Evolutionary conservation across 1,140 invertebrate genomes (phyloP).

Genomic region (Lasioglossum baleicum): DNA sequence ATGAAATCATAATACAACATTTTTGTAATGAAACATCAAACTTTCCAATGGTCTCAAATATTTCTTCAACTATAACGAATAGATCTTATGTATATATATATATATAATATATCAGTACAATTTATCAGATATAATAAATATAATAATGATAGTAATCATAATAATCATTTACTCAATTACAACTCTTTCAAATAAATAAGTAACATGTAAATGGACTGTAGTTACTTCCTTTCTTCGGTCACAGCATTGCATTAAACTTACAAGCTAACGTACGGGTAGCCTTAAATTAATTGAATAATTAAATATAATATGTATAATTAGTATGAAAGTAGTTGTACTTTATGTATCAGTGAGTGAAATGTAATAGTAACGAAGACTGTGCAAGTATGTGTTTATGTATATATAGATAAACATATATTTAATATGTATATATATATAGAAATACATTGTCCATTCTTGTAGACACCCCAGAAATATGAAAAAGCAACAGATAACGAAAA

Average conservation of each 20-base stretch:
- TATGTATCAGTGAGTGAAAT: slow-evolving; percentile 64
- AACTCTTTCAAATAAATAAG: slow-evolving; percentile 47
- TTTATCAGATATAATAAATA: slow-evolving; percentile 55
- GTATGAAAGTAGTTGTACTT: slow-evolving; percentile 76
- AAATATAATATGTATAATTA: slow-evolving; percentile 71
- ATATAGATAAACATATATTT: slow-evolving; percentile 49
- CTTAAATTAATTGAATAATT: slow-evolving; percentile 65
- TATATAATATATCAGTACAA: slow-evolving; percentile 54
- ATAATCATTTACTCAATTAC: slow-evolving; percentile 53
- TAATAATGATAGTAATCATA: slow-evolving; percentile 13
- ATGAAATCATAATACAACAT: slow-evolving; percentile 55
- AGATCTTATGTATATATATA: slow-evolving; percentile 29
- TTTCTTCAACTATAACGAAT: slow-evolving; percentile 57
- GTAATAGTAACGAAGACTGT: slow-evolving; percentile 62
- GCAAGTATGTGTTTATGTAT: slow-evolving; percentile 52
- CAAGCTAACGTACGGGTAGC: slow-evolving; percentile 56
- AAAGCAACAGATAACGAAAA: slow-evolving; percentile 53
- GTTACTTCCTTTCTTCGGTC: slow-evolving; percentile 46
- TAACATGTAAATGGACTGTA: slow-evolving; percentile 66
- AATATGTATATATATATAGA: slow-evolving; percentile 65
- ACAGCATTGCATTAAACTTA: slow-evolving; percentile 66
- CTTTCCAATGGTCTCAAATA: slow-evolving; percentile 50
- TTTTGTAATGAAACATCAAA: slow-evolving; percentile 24
- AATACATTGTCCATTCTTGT: slow-evolving; percentile 59
- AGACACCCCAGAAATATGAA: slow-evolving; percentile 56